These are phyloP conservation scores for Vesta saturnalis DNA, from an alignment of 2,888 invertebrate genomes.

Conservation along the genomic window DNA sequence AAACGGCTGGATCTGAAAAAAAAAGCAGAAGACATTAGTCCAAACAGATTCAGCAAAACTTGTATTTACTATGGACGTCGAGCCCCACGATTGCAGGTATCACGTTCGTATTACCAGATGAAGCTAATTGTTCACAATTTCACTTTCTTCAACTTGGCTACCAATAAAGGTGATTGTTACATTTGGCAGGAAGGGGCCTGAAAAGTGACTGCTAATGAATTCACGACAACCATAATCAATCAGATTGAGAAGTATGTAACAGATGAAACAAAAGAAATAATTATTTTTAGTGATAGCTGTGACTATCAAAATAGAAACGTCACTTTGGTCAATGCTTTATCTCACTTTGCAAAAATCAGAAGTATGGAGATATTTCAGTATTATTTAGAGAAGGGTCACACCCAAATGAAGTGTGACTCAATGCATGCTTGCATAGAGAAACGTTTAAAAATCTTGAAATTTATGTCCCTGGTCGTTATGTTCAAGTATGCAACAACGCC, in stretches of 20 bases:
- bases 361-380: no score
- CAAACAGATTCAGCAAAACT: not conserved
- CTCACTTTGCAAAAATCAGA: no score
- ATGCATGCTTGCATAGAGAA: no score
- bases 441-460: no score
- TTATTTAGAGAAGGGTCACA: no score
- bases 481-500: no score
- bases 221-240: not conserved
- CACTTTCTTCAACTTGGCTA: slow-evolving; percentile 5
- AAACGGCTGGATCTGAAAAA: not conserved
- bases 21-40: not conserved
- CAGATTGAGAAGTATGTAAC: slow-evolving; percentile 3
- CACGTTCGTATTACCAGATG: not conserved
- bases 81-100: not conserved
- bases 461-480: no score
- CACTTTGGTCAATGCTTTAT: no score
- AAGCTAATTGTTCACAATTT: slow-evolving; percentile 5
- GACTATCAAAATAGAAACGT: slow-evolving; percentile 1
- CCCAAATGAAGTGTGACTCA: no score
- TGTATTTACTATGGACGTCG: slow-evolving; percentile 3
- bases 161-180: slow-evolving; percentile 2
- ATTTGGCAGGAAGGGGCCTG: not conserved
- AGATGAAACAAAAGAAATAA: slow-evolving; percentile 3
- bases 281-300: not conserved
- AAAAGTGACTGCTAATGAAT: not conserved